These are phyloP conservation scores for Latrodectus hesperus DNA, from an alignment of 2,888 invertebrate species.

Conservation along the genomic window DNA sequence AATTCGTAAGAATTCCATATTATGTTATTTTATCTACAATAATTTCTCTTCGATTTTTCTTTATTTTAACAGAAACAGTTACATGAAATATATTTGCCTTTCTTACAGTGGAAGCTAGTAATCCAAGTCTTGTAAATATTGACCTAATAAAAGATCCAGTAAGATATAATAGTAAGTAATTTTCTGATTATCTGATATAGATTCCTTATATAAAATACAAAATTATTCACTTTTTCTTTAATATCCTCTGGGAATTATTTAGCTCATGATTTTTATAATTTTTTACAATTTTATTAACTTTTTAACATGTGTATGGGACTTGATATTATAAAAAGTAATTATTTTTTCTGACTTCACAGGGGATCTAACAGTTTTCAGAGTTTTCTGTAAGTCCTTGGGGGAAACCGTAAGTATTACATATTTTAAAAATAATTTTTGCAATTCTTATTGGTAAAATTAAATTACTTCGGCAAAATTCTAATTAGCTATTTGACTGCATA, in stretches of 20 bases:
- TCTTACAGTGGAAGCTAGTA: conserved; percentile 21
- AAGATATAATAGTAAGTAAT: conserved; percentile 63
- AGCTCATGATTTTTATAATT: neutral
- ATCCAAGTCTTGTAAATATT: conserved; percentile 23
- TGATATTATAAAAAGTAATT: neutral
- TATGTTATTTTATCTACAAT: too few species aligned
- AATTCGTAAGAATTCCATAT: too few species aligned
- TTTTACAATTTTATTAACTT: too few species aligned
- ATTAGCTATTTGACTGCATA: too few species aligned
- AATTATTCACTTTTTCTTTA: neutral
- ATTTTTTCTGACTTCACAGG: conserved; percentile 55
- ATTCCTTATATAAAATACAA: neutral
- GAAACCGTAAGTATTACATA: conserved; percentile 76
- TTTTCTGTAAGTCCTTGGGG: conserved; percentile 82
- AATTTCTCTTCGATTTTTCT: too few species aligned
- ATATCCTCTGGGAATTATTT: neutral
- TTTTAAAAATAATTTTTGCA: too few species aligned
- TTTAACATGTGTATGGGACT: neutral
- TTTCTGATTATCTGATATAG: neutral
- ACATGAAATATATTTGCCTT: neutral
- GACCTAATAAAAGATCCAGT: conserved; percentile 51
- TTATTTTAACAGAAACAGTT: too few species aligned
- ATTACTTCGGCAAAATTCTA: too few species aligned
- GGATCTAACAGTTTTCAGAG: conserved; percentile 80
- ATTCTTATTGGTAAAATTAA: too few species aligned